A percentile compares a stretch with the other conserved stretches of the same genome.
phyloP scores from a whole-genome alignment of 2,113 vertebrate genomes.

The Coreoperca whiteheadi region DNA sequence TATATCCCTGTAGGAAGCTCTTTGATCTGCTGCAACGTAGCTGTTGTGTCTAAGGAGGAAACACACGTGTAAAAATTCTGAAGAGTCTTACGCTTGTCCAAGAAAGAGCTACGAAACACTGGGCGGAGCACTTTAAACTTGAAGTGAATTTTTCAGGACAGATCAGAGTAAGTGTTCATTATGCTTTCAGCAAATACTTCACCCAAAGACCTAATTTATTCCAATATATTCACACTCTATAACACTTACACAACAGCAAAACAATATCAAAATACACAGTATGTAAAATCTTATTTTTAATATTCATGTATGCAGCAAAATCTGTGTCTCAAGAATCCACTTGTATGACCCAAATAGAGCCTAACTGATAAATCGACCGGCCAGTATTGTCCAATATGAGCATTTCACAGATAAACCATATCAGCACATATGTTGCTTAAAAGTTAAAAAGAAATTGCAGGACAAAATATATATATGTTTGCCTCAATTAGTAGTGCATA shows the following conservation, averaged over 20 bases:
- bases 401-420: background rate
- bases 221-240: background rate
- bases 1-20: constrained; percentile 78
- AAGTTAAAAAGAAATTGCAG: background rate
- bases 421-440: background rate
- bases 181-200: too few species aligned
- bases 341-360: background rate
- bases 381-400: background rate
- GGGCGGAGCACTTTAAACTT: background rate
- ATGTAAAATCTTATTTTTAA: too few species aligned
- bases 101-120: background rate
- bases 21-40: constrained; percentile 71
- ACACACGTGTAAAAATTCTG: background rate
- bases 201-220: background rate
- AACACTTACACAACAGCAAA: background rate
- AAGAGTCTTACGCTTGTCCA: background rate
- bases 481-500: background rate
- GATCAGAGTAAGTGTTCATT: background rate
- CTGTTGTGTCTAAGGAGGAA: constrained; percentile 79
- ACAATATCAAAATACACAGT: background rate
- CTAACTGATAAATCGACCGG: background rate
- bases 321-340: background rate
- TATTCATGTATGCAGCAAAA: background rate
- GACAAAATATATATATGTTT: background rate
- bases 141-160: background rate